Conservation (phyloP, 2,113 vertebrate genomes). For the Nesospiza acunhae region DNA sequence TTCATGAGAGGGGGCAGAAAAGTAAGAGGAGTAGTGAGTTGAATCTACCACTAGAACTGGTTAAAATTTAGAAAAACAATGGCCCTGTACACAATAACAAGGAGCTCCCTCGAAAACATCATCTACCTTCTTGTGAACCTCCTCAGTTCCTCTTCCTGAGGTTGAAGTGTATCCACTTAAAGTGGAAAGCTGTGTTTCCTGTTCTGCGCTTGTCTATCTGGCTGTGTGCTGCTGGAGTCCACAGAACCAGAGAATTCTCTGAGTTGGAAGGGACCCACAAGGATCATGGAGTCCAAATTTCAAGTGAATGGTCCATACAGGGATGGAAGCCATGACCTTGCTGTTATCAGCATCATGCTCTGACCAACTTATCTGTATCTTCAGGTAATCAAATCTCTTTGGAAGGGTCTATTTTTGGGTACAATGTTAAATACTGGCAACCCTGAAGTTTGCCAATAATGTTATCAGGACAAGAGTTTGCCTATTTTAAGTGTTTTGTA, state of each 20-base stretch:
- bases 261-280: not conserved
- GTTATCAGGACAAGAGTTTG: not conserved
- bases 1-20: not conserved
- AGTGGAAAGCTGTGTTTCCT: not conserved
- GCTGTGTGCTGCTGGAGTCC: not conserved
- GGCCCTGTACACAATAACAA: not conserved
- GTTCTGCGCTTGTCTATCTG: not conserved
- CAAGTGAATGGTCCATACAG: not conserved
- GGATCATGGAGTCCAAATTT: fast-evolving
- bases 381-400: not conserved
- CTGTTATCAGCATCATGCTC: fast-evolving
- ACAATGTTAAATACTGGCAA: not conserved
- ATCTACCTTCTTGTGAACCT: not conserved
- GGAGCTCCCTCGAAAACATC: not conserved
- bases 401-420: not conserved
- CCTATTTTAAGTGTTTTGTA: not conserved
- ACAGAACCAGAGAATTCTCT: not conserved
- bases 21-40: not conserved
- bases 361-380: not conserved
- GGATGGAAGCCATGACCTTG: fast-evolving
- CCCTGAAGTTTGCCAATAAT: not conserved
- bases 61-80: not conserved
- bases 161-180: not conserved
- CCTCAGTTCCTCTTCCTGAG: not conserved
- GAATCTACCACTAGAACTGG: not conserved